phyloP scores from a whole-genome alignment of 2,888 invertebrate genomes.

The Ophioninae sp. region DNA sequence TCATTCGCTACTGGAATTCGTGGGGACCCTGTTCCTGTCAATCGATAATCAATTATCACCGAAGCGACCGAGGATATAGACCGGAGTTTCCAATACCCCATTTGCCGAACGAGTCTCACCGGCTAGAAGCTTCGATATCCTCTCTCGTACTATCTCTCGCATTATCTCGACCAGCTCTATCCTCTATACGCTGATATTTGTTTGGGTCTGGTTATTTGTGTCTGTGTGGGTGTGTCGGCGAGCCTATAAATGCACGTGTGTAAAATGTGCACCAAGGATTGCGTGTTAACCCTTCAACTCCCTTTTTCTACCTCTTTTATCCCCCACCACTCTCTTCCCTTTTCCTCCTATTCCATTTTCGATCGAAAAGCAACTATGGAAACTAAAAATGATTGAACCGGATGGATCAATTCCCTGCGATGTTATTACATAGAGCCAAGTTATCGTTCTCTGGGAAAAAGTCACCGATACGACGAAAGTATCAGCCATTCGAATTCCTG shows the following conservation, averaged over 20 bases:
- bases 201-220: neutral
- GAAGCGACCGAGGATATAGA: conserved; percentile 62
- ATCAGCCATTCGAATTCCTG: too few relatives aligned
- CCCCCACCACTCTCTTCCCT: neutral
- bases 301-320: conserved; percentile 12
- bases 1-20: conserved; percentile 49
- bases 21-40: conserved; percentile 61
- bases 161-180: conserved; percentile 43
- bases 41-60: conserved; percentile 73
- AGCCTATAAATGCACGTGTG: neutral
- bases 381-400: conserved; percentile 42
- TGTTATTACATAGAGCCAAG: conserved; percentile 32
- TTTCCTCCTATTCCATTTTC: neutral
- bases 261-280: conserved; percentile 28
- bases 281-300: conserved; percentile 39
- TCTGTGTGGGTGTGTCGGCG: neutral
- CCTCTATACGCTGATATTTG: conserved; percentile 5
- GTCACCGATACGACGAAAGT: too few relatives aligned
- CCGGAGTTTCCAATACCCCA: conserved; percentile 63
- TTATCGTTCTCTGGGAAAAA: conserved; percentile 28
- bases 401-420: conserved; percentile 33
- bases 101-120: conserved; percentile 60
- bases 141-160: conserved; percentile 48
- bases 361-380: conserved; percentile 43
- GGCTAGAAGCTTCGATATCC: conserved; percentile 48